Evolutionary conservation across 2,888 invertebrate genomes (phyloP).

Genomic region (Scaptomyza flava): DNA sequence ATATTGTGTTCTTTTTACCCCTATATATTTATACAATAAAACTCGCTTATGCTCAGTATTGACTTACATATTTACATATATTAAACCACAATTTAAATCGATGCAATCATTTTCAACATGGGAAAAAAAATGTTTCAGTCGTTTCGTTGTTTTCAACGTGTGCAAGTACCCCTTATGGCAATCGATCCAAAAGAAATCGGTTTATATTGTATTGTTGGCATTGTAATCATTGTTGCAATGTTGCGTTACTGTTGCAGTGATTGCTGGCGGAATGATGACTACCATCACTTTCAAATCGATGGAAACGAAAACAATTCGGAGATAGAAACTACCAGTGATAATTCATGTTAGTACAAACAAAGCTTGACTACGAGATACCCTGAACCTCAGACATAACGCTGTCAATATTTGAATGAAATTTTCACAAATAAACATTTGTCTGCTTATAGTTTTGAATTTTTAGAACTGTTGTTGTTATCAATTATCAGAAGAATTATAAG

Average conservation of each 20-base stretch:
- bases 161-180: constrained; percentile 9
- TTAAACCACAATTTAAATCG: not conserved
- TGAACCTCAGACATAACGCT: too few species aligned
- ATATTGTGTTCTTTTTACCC: too few species aligned
- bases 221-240: constrained; percentile 16
- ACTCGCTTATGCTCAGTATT: too few species aligned
- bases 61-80: too few species aligned
- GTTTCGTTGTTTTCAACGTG: not conserved
- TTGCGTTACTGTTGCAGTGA: constrained; percentile 6
- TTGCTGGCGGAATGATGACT: not conserved
- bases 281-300: constrained; percentile 14
- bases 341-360: constrained; percentile 20
- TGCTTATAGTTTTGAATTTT: too few species aligned
- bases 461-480: too few species aligned
- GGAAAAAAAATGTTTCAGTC: not conserved
- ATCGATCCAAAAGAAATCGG: not conserved
- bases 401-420: too few species aligned
- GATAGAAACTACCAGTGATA: not conserved
- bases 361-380: too few species aligned
- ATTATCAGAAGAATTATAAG: too few species aligned
- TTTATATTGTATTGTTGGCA: constrained; percentile 6
- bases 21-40: too few species aligned
- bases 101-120: not conserved
- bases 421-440: too few species aligned
- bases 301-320: not conserved